phyloP scores from a whole-genome alignment of 2,888 invertebrate genomes.

The Tenthredo notha region DNA sequence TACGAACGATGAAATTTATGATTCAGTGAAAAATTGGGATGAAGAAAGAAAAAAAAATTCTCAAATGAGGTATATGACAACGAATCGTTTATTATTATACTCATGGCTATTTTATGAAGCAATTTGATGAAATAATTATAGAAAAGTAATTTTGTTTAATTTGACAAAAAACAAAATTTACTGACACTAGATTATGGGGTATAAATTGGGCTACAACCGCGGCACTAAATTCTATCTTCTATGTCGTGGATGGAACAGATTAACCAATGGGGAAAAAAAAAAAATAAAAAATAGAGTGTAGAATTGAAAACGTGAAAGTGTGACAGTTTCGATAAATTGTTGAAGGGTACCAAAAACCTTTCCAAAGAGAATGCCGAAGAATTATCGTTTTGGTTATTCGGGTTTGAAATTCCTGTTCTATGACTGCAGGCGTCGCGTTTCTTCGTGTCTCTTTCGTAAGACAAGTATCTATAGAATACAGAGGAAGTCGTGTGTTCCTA shows the following conservation, averaged over 20 bases:
- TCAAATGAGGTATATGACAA: too few relatives aligned
- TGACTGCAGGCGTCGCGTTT: background rate
- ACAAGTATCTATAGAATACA: background rate
- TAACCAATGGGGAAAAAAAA: background rate
- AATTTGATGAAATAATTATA: background rate
- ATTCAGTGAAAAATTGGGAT: background rate
- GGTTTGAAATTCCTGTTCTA: background rate
- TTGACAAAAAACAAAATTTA: background rate
- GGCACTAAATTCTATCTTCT: background rate
- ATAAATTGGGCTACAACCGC: background rate
- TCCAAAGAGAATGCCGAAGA: background rate
- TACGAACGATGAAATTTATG: background rate
- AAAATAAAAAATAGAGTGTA: background rate
- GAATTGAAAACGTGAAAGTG: background rate
- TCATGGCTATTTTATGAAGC: too few relatives aligned
- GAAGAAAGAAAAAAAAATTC: background rate
- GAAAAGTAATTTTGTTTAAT: background rate
- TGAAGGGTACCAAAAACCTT: background rate
- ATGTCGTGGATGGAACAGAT: background rate
- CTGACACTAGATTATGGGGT: too few relatives aligned
- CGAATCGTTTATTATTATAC: too few relatives aligned
- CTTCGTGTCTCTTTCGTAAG: background rate
- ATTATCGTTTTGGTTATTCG: background rate
- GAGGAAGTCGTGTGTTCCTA: slow-evolving; percentile 7
- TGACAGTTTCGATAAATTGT: background rate